Evolutionary conservation across 2,113 vertebrate genomes (phyloP).

Genomic region (Archilochus colubris): DNA sequence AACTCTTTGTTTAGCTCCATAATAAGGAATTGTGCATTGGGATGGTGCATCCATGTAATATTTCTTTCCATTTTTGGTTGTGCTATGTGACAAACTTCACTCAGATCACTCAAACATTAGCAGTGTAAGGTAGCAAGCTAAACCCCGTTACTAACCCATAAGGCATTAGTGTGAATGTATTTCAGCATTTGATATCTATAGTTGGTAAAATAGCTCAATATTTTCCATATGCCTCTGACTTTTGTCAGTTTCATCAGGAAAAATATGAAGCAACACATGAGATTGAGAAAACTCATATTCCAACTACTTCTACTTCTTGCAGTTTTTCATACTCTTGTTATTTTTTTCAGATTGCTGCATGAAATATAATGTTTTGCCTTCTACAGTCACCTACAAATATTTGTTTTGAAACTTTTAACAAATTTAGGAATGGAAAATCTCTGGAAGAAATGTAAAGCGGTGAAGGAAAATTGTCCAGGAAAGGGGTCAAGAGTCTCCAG

Average conservation of each 20-base stretch:
- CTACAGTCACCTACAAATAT: not conserved
- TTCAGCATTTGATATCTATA: not conserved
- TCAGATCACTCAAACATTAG: not conserved
- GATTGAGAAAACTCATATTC: not conserved
- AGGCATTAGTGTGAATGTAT: not conserved
- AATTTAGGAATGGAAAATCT: not conserved
- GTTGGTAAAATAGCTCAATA: not conserved
- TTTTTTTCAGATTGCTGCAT: not conserved
- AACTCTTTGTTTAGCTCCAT: not conserved
- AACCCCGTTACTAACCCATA: not conserved
- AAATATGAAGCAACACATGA: not conserved
- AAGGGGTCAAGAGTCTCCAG: not conserved
- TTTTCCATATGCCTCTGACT: not conserved
- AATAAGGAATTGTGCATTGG: not conserved
- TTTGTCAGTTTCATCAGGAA: not conserved
- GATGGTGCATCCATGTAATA: not conserved
- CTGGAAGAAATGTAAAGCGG: not conserved
- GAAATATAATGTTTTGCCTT: not conserved
- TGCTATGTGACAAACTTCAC: not conserved
- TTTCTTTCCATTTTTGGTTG: not conserved
- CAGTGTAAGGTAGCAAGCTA: not conserved
- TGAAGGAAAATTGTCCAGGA: not conserved
- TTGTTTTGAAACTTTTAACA: not conserved
- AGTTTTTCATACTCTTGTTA: not conserved
- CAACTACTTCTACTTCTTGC: not conserved